Evolutionary conservation across 2,113 vertebrate genomes (phyloP), one percentile per base, ranked within the genome.

Genomic region (Leptocoma aspasia): DNA sequence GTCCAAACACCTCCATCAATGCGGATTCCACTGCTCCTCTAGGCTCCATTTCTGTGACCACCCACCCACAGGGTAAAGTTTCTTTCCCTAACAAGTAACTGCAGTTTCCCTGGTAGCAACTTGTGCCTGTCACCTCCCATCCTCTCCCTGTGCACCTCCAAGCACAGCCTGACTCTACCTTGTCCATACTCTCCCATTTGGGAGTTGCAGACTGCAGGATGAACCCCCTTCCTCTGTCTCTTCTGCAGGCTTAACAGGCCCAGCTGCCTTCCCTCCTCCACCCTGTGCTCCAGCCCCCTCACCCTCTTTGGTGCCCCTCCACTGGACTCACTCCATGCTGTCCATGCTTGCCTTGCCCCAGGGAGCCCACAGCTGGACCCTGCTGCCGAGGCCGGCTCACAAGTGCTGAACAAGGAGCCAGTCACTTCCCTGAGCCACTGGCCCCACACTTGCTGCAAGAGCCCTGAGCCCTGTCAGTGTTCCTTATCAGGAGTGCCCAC

Each of bases 311-410:
- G 28, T 52, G 70, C 6, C 22, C 23, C 15, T 60, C 42, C 60
- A 7, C 28, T 57, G 52, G 17, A 10, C 31, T 84, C 1, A 0
- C 8, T 83, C 53, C 41, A 16, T 7, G 1, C 12, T 20, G 26
- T n/a, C 26, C 33, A 8, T 4, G 6, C 10, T 6, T 63, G 42
- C n/a, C 61, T 45, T 53, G 57, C 27, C 23, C 27, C 18, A 45
- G 33, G 57, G 59, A 54, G 57, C 27, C 21, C 41, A 33, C 14
- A 33, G 57, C 41, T 64, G 81, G 18, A 18, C 49, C 9, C 68
- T 45, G 69, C 41, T 54, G 63, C 68, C 1, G 1, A 37, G 39
- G 33, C 21, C 27, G 9, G 81, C 49, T 53, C 44, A 12, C 31
- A 30, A 13, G 28, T 9, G 21, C 63, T 31, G 6, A 11, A 6